Percentiles rank a stretch among this genome's conserved stretches.
Evolutionary conservation across 2,888 invertebrate species (phyloP).

Genomic region (Xylota sylvarum): DNA sequence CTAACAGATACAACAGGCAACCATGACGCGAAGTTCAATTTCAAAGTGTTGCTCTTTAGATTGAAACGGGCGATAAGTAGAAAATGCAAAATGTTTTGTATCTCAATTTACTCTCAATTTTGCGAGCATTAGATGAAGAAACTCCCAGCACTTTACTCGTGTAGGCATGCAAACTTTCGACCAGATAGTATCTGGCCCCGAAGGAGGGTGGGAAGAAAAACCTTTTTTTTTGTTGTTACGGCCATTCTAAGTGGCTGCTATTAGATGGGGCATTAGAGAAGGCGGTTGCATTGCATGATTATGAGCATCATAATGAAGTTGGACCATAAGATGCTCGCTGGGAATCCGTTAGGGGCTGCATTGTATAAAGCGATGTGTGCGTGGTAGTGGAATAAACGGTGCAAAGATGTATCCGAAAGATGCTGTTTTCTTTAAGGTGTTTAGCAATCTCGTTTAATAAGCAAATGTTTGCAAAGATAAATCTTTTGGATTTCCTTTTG

Average conservation of each 20-base stretch:
- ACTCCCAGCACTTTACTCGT: slow-evolving; percentile 68
- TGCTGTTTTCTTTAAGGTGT: slow-evolving; percentile 50
- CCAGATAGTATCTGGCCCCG: slow-evolving; percentile 53
- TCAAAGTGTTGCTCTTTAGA: slow-evolving; percentile 67
- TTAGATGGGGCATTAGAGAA: slow-evolving; percentile 60
- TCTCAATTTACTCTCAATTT: slow-evolving; percentile 75
- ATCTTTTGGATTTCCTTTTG: slow-evolving; percentile 44
- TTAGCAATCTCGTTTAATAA: slow-evolving; percentile 67
- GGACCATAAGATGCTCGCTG: slow-evolving; percentile 37
- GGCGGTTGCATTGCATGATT: slow-evolving; percentile 65
- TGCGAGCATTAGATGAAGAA: slow-evolving; percentile 68
- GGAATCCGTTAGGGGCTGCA: slow-evolving; percentile 5
- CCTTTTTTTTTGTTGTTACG: slow-evolving; percentile 38
- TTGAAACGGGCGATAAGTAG: slow-evolving; percentile 60
- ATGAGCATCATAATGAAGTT: slow-evolving; percentile 62
- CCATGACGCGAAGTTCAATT: slow-evolving; percentile 31
- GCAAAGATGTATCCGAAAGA: not conserved
- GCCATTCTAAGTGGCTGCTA: slow-evolving; percentile 66
- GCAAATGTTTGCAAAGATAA: slow-evolving; percentile 73
- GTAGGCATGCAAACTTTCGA: slow-evolving; percentile 58
- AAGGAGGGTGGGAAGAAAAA: slow-evolving; percentile 46
- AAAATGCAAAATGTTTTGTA: slow-evolving; percentile 74
- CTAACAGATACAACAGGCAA: not conserved
- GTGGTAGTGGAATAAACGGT: not conserved
- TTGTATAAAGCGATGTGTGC: slow-evolving; percentile 10